Percentiles rank a stretch among this genome's conserved stretches.
Conservation (phyloP, 2,888 invertebrate species). For the Stenichneumon culpator region DNA sequence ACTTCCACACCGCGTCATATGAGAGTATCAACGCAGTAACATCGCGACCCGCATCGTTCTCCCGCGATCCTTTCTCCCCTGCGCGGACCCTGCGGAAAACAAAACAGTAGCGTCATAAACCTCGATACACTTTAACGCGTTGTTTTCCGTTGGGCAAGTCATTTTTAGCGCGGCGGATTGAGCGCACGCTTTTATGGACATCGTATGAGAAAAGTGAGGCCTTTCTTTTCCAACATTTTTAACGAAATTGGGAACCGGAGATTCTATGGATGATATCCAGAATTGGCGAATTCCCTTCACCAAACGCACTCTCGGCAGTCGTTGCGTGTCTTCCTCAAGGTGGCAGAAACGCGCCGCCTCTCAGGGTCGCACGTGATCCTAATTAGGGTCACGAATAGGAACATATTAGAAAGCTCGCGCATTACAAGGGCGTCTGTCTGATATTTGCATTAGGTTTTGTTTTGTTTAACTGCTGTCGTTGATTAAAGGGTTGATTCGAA, state of each 20-base stretch:
- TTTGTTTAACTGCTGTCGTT: not conserved
- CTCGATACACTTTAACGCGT: not conserved
- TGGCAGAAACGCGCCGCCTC: not conserved
- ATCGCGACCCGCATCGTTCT: not conserved
- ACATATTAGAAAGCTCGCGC: not conserved
- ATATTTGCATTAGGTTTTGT: not conserved
- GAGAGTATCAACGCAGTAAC: not conserved
- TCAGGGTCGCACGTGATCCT: slow-evolving; percentile 20
- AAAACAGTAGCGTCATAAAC: not conserved
- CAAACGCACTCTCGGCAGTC: not conserved
- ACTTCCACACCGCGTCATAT: not conserved
- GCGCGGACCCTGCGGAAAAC: not conserved
- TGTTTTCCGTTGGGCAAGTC: not conserved
- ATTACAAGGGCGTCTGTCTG: slow-evolving; percentile 4
- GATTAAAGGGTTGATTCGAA: not conserved
- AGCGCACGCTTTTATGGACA: not conserved
- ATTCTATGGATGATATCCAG: not conserved
- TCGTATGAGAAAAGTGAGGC: not conserved
- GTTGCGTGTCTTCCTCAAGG: slow-evolving; percentile 18
- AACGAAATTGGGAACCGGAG: not conserved
- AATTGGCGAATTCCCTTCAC: not conserved
- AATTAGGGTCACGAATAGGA: slow-evolving; percentile 17
- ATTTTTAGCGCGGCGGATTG: not conserved
- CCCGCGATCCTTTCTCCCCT: not conserved
- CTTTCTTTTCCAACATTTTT: not conserved